Percentiles rank a stretch among this genome's conserved stretches.
These are phyloP conservation scores for Ovis canadensis DNA, from an alignment of 2,113 vertebrate genomes.

Conservation along the genomic window DNA sequence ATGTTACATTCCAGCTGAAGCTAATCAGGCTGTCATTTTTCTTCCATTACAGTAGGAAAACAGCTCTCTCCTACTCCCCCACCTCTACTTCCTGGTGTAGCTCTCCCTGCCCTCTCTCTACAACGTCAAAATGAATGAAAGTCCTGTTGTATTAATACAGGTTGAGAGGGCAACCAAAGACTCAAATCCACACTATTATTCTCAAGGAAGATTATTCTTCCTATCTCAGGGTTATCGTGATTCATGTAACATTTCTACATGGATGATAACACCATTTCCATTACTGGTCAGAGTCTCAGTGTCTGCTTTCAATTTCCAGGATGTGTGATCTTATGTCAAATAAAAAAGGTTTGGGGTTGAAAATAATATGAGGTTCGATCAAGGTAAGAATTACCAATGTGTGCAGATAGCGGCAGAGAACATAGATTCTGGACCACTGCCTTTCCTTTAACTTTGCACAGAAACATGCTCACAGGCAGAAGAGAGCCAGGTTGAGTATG, in stretches of 20 bases:
- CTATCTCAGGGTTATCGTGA: slow-evolving; percentile 22
- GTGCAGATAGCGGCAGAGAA: neutral
- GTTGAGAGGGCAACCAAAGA: neutral
- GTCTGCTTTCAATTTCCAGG: slow-evolving; percentile 47
- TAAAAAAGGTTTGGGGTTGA: slow-evolving; percentile 32
- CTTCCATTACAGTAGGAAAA: neutral
- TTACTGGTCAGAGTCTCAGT: slow-evolving; percentile 28
- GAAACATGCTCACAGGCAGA: neutral
- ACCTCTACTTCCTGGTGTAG: accelerated
- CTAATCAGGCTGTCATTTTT: slow-evolving; percentile 52
- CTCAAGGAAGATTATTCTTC: neutral
- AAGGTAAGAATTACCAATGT: slow-evolving; percentile 38
- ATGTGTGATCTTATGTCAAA: slow-evolving; percentile 50
- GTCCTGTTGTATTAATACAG: slow-evolving; percentile 15
- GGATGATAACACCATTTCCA: slow-evolving; percentile 14
- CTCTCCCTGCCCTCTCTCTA: neutral
- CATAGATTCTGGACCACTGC: neutral
- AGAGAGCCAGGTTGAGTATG: neutral
- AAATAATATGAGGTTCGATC: neutral
- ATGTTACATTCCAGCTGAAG: slow-evolving; percentile 52
- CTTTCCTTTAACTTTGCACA: neutral
- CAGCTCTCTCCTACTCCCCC: neutral
- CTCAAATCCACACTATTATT: neutral
- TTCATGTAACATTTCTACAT: neutral
- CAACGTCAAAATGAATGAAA: slow-evolving; percentile 43